phyloP scores from a whole-genome alignment of 2,888 invertebrate genomes.

The Papilio gigon region DNA sequence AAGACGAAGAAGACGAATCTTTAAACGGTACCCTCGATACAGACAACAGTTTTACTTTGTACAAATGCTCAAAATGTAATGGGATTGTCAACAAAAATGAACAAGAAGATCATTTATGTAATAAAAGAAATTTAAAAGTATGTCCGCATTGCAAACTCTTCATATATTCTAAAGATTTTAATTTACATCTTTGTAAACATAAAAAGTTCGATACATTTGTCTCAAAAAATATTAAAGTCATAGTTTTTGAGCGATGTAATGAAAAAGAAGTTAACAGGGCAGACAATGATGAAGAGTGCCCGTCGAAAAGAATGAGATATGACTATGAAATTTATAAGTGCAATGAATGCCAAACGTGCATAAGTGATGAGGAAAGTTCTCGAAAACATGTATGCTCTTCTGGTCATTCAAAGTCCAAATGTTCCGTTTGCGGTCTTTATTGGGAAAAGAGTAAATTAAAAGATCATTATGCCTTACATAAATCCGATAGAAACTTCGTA shows the following conservation, averaged over 20 bases:
- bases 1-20: conserved; percentile 55
- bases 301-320: conserved; percentile 57
- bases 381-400: conserved; percentile 57
- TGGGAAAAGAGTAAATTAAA: conserved; percentile 56
- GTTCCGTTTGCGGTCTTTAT: conserved; percentile 58
- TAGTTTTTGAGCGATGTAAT: conserved; percentile 57
- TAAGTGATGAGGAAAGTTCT: conserved; percentile 48
- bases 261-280: conserved; percentile 30
- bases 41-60: conserved; percentile 55
- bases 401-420: conserved; percentile 53
- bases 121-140: conserved; percentile 50
- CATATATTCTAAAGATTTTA: conserved; percentile 52
- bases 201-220: conserved; percentile 54
- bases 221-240: conserved; percentile 58
- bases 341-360: conserved; percentile 58
- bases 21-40: conserved; percentile 52
- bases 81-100: conserved; percentile 56
- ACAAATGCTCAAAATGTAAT: conserved; percentile 66
- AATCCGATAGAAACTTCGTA: conserved; percentile 56
- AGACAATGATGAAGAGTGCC: conserved; percentile 42
- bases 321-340: conserved; percentile 67
- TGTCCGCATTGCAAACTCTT: conserved; percentile 63
- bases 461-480: conserved; percentile 59
- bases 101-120: conserved; percentile 55
- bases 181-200: conserved; percentile 60